Conservation (phyloP, 2,888 invertebrate genomes). For the Philonicus albiceps region DNA sequence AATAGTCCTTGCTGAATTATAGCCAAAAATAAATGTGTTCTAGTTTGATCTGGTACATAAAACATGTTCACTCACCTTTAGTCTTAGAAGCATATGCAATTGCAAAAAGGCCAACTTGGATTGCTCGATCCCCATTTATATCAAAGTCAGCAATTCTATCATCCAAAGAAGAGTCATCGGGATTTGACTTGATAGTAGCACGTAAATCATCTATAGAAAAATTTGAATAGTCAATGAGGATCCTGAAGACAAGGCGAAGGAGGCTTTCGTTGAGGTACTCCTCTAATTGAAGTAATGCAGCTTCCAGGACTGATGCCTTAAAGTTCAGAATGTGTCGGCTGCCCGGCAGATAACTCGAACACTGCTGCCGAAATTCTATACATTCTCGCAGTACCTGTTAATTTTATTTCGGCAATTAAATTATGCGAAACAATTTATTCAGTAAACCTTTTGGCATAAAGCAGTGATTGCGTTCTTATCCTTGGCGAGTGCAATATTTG, state of each 20-base stretch:
- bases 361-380: constrained; percentile 57
- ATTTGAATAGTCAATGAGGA: constrained; percentile 57
- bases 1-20: constrained; percentile 55
- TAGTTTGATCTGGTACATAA: background rate
- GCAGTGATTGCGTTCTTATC: constrained; percentile 60
- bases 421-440: background rate
- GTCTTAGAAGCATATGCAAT: constrained; percentile 57
- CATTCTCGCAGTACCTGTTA: constrained; percentile 57
- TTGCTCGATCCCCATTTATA: constrained; percentile 60
- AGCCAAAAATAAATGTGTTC: constrained; percentile 16
- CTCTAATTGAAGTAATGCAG: constrained; percentile 58
- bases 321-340: constrained; percentile 55
- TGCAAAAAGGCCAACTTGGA: constrained; percentile 61
- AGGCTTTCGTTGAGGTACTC: constrained; percentile 59
- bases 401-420: background rate
- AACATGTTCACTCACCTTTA: constrained; percentile 52
- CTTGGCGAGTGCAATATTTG: constrained; percentile 57
- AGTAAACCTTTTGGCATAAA: constrained; percentile 57
- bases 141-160: constrained; percentile 61
- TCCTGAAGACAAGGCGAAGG: constrained; percentile 57
- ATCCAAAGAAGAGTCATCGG: constrained; percentile 54
- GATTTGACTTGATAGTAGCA: constrained; percentile 50
- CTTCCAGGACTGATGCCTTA: constrained; percentile 57
- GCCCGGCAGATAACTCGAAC: constrained; percentile 50
- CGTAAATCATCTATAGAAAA: constrained; percentile 58